Conservation (phyloP, 2,888 invertebrate species). For the Trissolcus japonicus region DNA sequence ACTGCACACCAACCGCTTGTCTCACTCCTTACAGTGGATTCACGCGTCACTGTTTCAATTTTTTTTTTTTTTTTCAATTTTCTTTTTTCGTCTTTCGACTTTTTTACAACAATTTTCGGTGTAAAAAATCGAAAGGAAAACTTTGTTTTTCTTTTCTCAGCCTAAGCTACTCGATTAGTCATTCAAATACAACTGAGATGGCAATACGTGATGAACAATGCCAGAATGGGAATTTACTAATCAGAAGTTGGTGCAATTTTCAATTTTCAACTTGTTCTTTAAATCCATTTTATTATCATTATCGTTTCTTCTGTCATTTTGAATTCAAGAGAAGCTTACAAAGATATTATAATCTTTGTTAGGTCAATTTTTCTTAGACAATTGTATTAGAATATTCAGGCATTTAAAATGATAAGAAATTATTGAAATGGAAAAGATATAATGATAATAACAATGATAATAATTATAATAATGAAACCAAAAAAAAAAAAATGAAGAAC, state of each 20-base stretch:
- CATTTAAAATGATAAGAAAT: no score
- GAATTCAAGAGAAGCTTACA: no score
- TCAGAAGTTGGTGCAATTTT: constrained; percentile 35
- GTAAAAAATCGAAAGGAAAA: constrained; percentile 8
- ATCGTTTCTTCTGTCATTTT: no score
- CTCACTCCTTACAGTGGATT: constrained; percentile 54
- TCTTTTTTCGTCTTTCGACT: constrained; percentile 4
- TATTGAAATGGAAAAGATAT: no score
- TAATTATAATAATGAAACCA: neutral
- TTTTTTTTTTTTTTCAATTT: constrained; percentile 1
- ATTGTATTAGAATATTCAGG: no score
- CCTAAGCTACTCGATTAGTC: constrained; percentile 30
- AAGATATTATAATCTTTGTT: no score
- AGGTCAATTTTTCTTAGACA: no score
- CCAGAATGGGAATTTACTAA: constrained; percentile 34
- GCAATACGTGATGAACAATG: constrained; percentile 45
- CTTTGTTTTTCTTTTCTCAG: neutral
- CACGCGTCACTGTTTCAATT: constrained; percentile 46
- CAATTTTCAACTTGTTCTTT: constrained; percentile 13
- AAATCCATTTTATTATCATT: neutral
- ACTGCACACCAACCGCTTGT: constrained; percentile 62
- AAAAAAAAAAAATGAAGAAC: no score
- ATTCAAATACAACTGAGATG: constrained; percentile 34
- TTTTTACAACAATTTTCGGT: neutral
- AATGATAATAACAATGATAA: no score